phyloP scores from a whole-genome alignment of 2,888 invertebrate genomes.

The Tethea ocularis region DNA sequence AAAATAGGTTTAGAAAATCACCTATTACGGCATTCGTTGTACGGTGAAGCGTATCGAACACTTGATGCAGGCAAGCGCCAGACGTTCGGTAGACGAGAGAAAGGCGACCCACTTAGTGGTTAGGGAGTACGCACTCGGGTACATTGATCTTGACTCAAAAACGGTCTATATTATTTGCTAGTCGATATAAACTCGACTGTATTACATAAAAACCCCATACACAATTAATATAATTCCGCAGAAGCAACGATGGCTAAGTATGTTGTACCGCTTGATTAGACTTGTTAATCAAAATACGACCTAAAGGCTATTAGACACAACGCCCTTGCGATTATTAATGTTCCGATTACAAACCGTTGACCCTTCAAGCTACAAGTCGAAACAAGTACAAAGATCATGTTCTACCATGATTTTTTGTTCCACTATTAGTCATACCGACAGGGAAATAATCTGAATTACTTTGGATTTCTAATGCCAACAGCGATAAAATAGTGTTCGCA shows the following conservation, averaged over 20 bases:
- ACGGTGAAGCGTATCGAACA: constrained; percentile 1
- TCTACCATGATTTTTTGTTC: neutral
- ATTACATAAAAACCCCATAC: neutral
- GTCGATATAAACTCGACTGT: neutral
- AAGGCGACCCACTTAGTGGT: constrained; percentile 61
- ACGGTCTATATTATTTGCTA: neutral
- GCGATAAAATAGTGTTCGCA: neutral
- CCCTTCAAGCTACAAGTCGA: neutral
- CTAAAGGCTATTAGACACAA: neutral
- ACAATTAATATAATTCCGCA: neutral
- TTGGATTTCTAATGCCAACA: neutral
- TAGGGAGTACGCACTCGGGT: constrained; percentile 25
- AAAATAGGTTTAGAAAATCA: neutral
- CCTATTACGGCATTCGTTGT: neutral
- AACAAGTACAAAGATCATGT: neutral
- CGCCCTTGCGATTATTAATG: neutral
- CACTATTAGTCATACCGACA: neutral
- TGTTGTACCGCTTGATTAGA: neutral
- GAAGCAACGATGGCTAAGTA: neutral
- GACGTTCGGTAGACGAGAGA: constrained; percentile 72
- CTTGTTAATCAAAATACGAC: neutral
- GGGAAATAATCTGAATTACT: neutral
- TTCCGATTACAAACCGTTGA: neutral
- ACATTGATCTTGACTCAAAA: constrained; percentile 48
- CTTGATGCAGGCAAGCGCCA: constrained; percentile 37